Base-by-base conservation (phyloP, 2,888 invertebrate species). In the Torymus tubicola region DNA sequence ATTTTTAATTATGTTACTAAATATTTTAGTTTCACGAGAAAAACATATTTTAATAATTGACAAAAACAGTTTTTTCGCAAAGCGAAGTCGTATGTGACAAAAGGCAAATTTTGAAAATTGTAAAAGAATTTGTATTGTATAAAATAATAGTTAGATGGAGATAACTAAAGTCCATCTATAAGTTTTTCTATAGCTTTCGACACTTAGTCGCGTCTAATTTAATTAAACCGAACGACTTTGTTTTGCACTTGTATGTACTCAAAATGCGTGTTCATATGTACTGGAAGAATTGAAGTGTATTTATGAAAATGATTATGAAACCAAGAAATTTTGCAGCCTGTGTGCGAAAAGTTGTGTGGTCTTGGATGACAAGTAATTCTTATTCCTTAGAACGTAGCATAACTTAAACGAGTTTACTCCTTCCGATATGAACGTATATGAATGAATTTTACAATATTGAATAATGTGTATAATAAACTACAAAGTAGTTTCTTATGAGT, bases 91-190 rank as follows among this genome's bases (percentile, higher is more conserved):
- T 31, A 31, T 5, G 4, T 31, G 21, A 31, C 3, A 31, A 31
- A 31, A 31, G 31, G 53, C 21, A 63, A 57, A 63, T 69, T 79
- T 72, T 63, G 55, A 79, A 61, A 57, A 21, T 79, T 65, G 70
- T 65, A 55, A 75, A 79, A 55, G 31, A 57, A 12, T 65, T 14
- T 79, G 55, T 64, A 70, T 10, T 79, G 61, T 64, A 70, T 21
- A 70, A 77, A n/a, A 67, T 8, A n/a, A 70, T n/a, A 42, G 69
- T 70, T 4, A 58, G 16, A 57, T 8, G 14, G 16, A 13, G 60
- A n/a, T 60, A 31, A 72, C 16, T 16, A 12, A 52, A 13, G 14
- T 18, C 52, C 53, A 55, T 31, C 4, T 52, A 21, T 67, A 67
- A 58, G 60, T 16, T 57, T 55, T 60, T 68, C 64, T 4, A 69